Conservation (phyloP, 2,888 invertebrate genomes). For the Hydrotaea cyrtoneurina region DNA sequence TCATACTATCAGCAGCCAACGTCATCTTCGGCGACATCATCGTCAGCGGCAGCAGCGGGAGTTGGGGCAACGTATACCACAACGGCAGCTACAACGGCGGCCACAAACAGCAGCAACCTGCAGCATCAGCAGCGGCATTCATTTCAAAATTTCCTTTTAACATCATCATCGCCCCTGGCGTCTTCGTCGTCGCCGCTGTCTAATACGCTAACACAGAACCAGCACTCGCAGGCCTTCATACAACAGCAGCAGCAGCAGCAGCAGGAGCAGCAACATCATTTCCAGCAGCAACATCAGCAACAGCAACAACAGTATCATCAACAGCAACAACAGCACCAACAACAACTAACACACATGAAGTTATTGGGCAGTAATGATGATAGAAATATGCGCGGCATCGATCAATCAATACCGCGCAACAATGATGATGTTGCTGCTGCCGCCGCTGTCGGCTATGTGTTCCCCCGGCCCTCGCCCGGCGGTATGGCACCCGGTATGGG, state of each 20-base stretch:
- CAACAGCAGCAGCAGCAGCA: slow-evolving; percentile 79
- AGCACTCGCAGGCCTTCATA: slow-evolving; percentile 39
- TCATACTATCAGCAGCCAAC: slow-evolving; percentile 74
- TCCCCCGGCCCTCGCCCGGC: slow-evolving; percentile 80
- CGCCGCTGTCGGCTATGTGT: slow-evolving; percentile 95
- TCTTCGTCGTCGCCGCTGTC: slow-evolving; percentile 66
- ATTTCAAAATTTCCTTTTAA: slow-evolving; percentile 35
- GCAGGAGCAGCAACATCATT: slow-evolving; percentile 81
- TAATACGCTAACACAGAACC: slow-evolving; percentile 56
- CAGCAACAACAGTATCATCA: slow-evolving; percentile 81
- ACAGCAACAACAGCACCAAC: slow-evolving; percentile 72
- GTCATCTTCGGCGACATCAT: slow-evolving; percentile 80
- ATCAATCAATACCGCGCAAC: slow-evolving; percentile 72
- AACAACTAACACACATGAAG: slow-evolving; percentile 85
- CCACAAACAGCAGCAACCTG: slow-evolving; percentile 81
- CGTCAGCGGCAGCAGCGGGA: slow-evolving; percentile 82
- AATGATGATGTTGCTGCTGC: slow-evolving; percentile 86
- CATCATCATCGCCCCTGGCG: slow-evolving; percentile 64
- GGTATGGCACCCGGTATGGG: slow-evolving; percentile 69
- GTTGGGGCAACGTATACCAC: slow-evolving; percentile 71
- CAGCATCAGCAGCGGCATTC: slow-evolving; percentile 81
- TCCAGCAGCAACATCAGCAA: slow-evolving; percentile 72
- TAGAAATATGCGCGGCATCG: slow-evolving; percentile 82
- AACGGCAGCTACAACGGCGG: not conserved
- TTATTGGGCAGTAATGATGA: slow-evolving; percentile 88